Evolutionary conservation across 2,888 invertebrate genomes (phyloP), one percentile per base, ranked within the genome.

Genomic region (Clanis bilineata): DNA sequence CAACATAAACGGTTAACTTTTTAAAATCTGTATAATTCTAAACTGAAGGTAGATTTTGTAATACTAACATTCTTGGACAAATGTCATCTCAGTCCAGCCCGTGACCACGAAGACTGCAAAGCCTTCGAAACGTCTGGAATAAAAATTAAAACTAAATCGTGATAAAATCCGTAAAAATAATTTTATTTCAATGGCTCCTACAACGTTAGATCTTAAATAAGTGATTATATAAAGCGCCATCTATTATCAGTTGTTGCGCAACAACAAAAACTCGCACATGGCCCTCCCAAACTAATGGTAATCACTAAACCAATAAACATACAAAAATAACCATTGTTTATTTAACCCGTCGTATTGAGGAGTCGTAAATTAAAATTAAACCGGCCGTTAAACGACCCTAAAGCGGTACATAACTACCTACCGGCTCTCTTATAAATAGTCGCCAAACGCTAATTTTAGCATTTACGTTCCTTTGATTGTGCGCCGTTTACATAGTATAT

Each of bases 331-430:
- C 28, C 28, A 51, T 6, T 18, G 51, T 51, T 51, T 51, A 51
- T 32, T 51, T 51, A 51, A 51, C 51, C 51, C 18, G 51, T 15
- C 51, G 28, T 18, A 32, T 51, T 51, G 28, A 58, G 28, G 28
- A 51, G 39, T 58, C 38, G 57, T 54, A 54, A 55, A 43, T 21
- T 54, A 54, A 55, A 59, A 54, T 54, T 54, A 59, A 54, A 43
- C 39, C 43, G 43, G 41, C 54, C 43, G 23, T 44, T 59, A 32
- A 36, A 41, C 32, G 54, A 54, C 59, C 59, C 54, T 54, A 43
- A 28, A 28, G 15, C 51, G 51, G 18, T 10, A n/a, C 51, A 18
- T n/a, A n/a, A n/a, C n/a, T n/a, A n/a, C n/a, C n/a, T n/a, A n/a
- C n/a, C 28, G 32, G 32, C 44, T 5, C 28, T 51, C 28, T 51